Base-by-base conservation (phyloP, 2,888 invertebrate genomes). In the Chalcosyrphus nemorum region DNA sequence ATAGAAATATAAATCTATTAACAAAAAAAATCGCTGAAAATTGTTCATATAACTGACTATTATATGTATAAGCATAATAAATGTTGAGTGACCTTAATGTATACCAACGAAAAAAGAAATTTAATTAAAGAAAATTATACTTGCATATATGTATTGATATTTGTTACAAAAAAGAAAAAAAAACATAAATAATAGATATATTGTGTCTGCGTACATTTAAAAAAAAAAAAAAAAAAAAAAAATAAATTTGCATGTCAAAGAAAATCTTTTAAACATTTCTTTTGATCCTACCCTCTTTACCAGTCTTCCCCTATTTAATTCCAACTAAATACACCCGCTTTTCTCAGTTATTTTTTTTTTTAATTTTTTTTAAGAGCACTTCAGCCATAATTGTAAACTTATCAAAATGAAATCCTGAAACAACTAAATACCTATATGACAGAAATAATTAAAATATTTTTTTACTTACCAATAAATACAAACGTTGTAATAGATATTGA, bases 81-180 rank as follows among this genome's bases (percentile, higher is more conserved):
- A 86, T 87, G 87, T 88, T 86, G 87, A 88, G 87, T 87, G 87
- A 87, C 87, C 87, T 87, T 87, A 87, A 87, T 86, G 87, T 87
- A 87, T 87, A 86, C 86, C 61, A 86, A 81, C 84, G 84, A 84
- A 84, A 56, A 72, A 21, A 45, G 43, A 56, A 66, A 57, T n/a
- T n/a, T n/a, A n/a, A n/a, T n/a, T n/a, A 50, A 52, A 27, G 29
- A 57, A 41, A 45, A 7, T 38, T 24, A 70, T 15, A 41, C 2
- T 13, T 41, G 27, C 41, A 43, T 63, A 35, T n/a, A n/a, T n/a
- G 4, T 59, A 74, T 66, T 27, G 52, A 63, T 43, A 75, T 75
- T 74, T 75, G 63, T 45, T 74, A 74, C 15, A 56, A 43, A 21
- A 43, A 35, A 35, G 13, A 41, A 17, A 38, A 65, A 29, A 52